Base-by-base conservation (phyloP, 2,888 invertebrate genomes). In the Perdita meconis region DNA sequence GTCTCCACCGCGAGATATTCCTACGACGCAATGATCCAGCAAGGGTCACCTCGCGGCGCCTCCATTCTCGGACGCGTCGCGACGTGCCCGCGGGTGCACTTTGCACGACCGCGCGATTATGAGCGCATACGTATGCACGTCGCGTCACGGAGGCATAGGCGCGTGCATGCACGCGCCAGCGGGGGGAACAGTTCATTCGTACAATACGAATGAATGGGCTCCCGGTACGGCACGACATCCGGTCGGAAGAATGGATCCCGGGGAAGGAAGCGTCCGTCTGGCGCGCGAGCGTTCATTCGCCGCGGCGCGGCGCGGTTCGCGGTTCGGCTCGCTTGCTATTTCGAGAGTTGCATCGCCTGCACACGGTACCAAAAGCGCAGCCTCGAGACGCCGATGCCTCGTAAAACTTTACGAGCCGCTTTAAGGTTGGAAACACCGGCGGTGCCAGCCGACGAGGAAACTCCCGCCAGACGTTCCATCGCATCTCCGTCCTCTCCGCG, bases 201-300 rank as follows among this genome's bases (percentile, higher is more conserved):
- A 56, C 57, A 65, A 69, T 69, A 68, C 38, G 72, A 83, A 84
- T 78, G 86, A 84, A 83, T 83, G 79, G 53, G 80, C 50, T 51
- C 80, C n/a, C n/a, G n/a, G n/a, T n/a, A n/a, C n/a, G 73, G 65
- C 74, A 64, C 74, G 77, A 79, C 82, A 82, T 87, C 80, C 75
- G 75, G 73, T 82, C 76, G 55, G 72, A 82, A 80, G 82, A 75
- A 73, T 77, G 77, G 65, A 51, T 40, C 56, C 44, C 42, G 42
- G 73, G 70, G 80, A 76, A 74, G 72, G 83, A 81, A 79, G 72
- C 65, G 57, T 16, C 72, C 74, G 78, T 84, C 80, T 77, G 81
- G 55, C 63, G 68, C 63, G 68, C 16, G 30, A 30, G 68, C 73
- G 70, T 77, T 79, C 74, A 69, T 76, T 81, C 73, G 75, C 76